Evolutionary conservation across 2,797 vertebrate genomes (phyloP), one percentile per base, ranked within the genome.

Genomic region (Triplophysa yarkandensis): DNA sequence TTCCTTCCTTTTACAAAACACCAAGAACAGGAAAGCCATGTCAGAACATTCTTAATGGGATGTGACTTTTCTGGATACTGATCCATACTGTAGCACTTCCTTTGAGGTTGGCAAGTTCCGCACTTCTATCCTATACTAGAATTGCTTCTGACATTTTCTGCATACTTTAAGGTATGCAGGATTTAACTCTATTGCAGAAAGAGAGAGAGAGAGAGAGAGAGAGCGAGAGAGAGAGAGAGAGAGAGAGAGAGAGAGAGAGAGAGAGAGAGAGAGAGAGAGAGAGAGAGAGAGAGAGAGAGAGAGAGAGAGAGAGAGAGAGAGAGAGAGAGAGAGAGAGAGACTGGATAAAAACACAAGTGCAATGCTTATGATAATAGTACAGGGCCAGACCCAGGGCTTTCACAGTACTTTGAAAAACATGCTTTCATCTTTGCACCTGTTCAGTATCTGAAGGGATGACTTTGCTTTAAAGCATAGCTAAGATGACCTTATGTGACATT

Each of bases 381-480:
- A 16, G 68, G 46, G 39, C 55, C 48, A 55, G 63, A 71, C 55
- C 73, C 52, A 39, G 60, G 54, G 71, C 57, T 65, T 62, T 52
- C 46, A 61, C 43, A 28, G 48, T 57, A 62, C 66, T 60, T 52
- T 80, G 9, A 64, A 74, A 69, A 60, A 63, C 44, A 19, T 32
- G 39, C 67, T 81, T 81, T 75, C 30, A 77, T 81, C 76, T 81
- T 58, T 48, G 27, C 60, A 63, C 67, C 54, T 69, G 64, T 34
- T 66, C 44, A 7, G 44, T 61, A 39, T 66, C 71, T 57, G 28
- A 46, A 48, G 61, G 23, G 14, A 62, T 65, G 36, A 23, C 23
- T 28, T 73, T 77, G 46, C 30, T 57, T 27, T 72, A 13, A 77
- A 68, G 41, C 64, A 34, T 9, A 46, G 14, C 27, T 34, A 43